phyloP scores from a whole-genome alignment of 2,113 vertebrate species.

The Notiomystis cincta region DNA sequence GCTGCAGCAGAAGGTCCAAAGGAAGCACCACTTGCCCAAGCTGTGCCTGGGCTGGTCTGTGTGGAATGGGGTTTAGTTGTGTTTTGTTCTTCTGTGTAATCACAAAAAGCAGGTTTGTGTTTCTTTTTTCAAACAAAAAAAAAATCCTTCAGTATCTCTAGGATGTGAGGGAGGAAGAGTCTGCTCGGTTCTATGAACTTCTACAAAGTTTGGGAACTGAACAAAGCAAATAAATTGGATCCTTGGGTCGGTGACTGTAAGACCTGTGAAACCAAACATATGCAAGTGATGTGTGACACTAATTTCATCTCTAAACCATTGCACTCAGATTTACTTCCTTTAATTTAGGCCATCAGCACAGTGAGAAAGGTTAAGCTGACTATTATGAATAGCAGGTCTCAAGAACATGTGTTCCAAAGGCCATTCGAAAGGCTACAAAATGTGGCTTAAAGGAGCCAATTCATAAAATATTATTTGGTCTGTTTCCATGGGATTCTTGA shows the following conservation, averaged over 20 bases:
- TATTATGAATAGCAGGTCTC: neutral
- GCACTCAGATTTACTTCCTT: conserved; percentile 10
- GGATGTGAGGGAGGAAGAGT: neutral
- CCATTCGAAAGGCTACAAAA: conserved; percentile 1
- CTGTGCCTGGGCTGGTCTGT: neutral
- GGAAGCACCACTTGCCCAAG: neutral
- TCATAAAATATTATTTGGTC: conserved; percentile 55
- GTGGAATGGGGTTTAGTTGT: neutral
- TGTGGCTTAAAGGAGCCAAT: conserved; percentile 10
- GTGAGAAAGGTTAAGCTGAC: conserved; percentile 17
- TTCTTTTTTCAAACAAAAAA: neutral
- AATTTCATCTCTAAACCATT: neutral
- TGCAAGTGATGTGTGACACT: neutral
- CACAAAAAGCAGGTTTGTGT: neutral
- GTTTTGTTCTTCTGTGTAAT: neutral
- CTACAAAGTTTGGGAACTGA: neutral
- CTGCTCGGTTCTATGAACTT: neutral
- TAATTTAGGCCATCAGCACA: conserved; percentile 1
- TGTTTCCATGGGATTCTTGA: conserved; percentile 39
- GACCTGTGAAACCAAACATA: neutral
- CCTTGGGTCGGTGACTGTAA: neutral
- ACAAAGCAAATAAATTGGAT: neutral
- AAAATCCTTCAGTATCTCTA: rapidly evolving
- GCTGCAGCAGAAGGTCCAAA: neutral
- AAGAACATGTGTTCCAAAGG: conserved; percentile 1